A percentile compares a stretch with the other conserved stretches of the same genome.
phyloP scores from a whole-genome alignment of 2,888 invertebrate species.

The Lepeophtheirus nordmannii region DNA sequence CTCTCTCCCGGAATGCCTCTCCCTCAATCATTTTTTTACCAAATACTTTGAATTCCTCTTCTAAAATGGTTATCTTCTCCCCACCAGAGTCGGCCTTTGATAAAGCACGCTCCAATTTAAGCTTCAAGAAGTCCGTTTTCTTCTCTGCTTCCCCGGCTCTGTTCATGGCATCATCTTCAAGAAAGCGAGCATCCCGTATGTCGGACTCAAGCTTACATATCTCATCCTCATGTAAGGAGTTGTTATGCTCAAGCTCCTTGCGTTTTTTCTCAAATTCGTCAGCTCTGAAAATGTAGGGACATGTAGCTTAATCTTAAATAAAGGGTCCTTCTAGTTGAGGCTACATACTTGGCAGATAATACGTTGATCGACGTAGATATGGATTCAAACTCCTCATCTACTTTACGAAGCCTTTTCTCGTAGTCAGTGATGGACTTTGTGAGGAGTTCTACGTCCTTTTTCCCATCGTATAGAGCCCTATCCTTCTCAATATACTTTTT shows the following conservation, averaged over 20 bases:
- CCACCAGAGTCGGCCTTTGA: not conserved
- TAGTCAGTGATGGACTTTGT: not conserved
- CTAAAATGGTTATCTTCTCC: not conserved
- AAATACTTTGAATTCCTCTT: not conserved
- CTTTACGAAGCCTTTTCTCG: not conserved
- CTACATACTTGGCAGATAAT: no score
- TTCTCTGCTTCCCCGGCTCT: not conserved
- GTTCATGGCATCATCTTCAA: not conserved
- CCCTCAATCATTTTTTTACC: constrained; percentile 2
- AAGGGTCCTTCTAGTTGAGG: not conserved
- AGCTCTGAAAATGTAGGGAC: not conserved
- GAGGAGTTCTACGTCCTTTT: not conserved
- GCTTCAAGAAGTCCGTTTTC: not conserved
- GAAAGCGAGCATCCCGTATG: not conserved
- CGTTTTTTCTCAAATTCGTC: not conserved
- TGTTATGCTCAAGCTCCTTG: not conserved
- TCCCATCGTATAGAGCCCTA: not conserved
- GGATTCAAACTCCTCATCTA: not conserved
- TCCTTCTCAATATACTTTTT: not conserved
- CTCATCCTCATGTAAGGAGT: not conserved
- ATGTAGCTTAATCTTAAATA: not conserved
- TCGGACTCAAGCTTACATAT: not conserved
- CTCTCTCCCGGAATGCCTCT: not conserved
- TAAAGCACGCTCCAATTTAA: not conserved
- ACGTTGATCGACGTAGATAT: not conserved